These are phyloP conservation scores for Hemiscyllium ocellatum DNA, from an alignment of 2,113 vertebrate genomes.

Conservation along the genomic window DNA sequence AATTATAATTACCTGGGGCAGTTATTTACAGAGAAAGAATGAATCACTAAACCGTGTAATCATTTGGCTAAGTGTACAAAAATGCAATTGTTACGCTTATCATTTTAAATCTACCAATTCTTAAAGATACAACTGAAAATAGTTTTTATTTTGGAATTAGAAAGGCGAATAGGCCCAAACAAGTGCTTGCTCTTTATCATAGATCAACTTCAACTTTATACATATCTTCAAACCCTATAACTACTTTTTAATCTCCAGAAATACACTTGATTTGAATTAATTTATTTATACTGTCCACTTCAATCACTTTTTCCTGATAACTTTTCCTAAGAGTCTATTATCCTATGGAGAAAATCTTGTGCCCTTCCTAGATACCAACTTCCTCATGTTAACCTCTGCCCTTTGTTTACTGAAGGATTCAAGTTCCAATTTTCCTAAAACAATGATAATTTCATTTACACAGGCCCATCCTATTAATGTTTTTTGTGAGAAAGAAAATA, in stretches of 20 bases:
- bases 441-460: not conserved
- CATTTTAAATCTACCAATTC: not conserved
- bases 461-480: not conserved
- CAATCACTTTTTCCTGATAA: not conserved
- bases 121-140: not conserved
- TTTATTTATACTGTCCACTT: not conserved
- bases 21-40: not conserved
- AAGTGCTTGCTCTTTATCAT: not conserved
- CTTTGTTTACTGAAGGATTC: not conserved
- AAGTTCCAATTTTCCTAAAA: not conserved
- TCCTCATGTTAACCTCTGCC: not conserved
- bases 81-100: not conserved
- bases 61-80: not conserved
- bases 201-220: not conserved
- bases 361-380: not conserved
- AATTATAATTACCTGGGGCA: slow-evolving; percentile 21
- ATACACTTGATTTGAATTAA: not conserved
- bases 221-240: not conserved
- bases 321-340: not conserved
- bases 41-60: not conserved
- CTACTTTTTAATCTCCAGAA: not conserved
- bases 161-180: not conserved
- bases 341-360: not conserved
- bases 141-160: not conserved
- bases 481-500: not conserved